Evolutionary conservation across 2,888 invertebrate genomes (phyloP), one percentile per base, ranked within the genome.

Genomic region (Heliconius ismenius): DNA sequence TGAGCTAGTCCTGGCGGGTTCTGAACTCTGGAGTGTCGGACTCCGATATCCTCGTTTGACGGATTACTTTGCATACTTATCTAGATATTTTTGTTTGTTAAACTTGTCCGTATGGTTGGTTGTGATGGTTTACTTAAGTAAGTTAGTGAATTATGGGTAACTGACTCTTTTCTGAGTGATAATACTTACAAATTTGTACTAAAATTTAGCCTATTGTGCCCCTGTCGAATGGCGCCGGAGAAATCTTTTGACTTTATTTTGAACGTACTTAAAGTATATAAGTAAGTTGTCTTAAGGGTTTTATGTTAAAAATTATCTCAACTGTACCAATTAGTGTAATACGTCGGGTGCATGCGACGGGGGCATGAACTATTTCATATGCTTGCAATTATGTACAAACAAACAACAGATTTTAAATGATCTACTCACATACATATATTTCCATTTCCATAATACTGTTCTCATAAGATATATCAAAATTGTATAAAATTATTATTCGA

Each of bases 51-150:
- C 84, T 88, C 86, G 90, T 87, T 87, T 89, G 89, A 87, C 86
- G 86, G 83, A 86, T 90, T 89, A 86, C 86, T 90, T 86, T 90
- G 86, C 76, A 81, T 79, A 81, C 77, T 75, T 81, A 81, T 77
- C 80, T 90, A 87, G 86, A 89, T 87, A 83, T 89, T 92, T 87
- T 92, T 87, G n/a, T 91, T 79, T 86, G 90, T 91, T 93, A 86
- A 90, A 90, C 89, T 90, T 90, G 93, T 92, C 93, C 92, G 93
- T 90, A 92, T 90, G 92, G 92, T 92, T 93, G 93, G 93, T 94
- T 94, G 93, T 94, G 93, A 94, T 92, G 93, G 91, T 92, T 93
- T 94, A 94, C 93, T 92, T 93, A 93, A 92, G 92, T 94, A 93
- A 93, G 91, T 92, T 91, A 92, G 89, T 84, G 88, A 91, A 88